A percentile compares a stretch with the other conserved stretches of the same genome.
Evolutionary conservation across 2,113 vertebrate species (phyloP).

Genomic region (Himantopus leucocephalus): DNA sequence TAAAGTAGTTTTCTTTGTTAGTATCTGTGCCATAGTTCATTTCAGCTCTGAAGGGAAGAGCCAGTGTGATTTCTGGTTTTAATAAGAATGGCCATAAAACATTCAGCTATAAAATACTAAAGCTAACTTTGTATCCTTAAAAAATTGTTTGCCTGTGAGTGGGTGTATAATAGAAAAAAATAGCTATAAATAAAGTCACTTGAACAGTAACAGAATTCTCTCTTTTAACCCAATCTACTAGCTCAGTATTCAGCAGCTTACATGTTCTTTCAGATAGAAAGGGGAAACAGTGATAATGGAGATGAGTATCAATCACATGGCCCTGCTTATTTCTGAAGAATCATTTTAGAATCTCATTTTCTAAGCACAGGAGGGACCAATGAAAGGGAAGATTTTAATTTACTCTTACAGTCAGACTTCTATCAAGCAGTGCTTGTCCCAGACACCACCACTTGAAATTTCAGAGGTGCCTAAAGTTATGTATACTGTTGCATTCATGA

Average conservation of each 20-base stretch:
- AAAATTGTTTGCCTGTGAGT: background rate
- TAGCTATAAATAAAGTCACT: background rate
- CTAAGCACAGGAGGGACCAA: background rate
- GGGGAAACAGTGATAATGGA: background rate
- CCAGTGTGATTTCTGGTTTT: background rate
- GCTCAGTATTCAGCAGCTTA: background rate
- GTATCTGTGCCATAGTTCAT: background rate
- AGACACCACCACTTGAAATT: background rate
- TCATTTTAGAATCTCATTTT: background rate
- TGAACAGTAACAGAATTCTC: background rate
- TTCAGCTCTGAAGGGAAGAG: background rate
- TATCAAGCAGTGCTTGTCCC: background rate
- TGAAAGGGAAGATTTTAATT: background rate
- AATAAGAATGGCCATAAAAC: background rate
- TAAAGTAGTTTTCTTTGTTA: background rate
- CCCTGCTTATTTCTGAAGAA: background rate
- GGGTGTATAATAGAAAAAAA: background rate
- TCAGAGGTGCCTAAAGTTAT: background rate
- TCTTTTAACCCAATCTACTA: background rate
- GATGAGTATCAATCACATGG: background rate
- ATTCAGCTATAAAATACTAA: background rate
- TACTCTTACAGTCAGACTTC: background rate
- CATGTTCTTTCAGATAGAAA: background rate
- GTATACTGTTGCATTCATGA: rapidly evolving
- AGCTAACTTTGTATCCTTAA: background rate